phyloP scores from a whole-genome alignment of 53 echinoderm and acorn worm species.

The Mesocentrotus franciscanus region DNA sequence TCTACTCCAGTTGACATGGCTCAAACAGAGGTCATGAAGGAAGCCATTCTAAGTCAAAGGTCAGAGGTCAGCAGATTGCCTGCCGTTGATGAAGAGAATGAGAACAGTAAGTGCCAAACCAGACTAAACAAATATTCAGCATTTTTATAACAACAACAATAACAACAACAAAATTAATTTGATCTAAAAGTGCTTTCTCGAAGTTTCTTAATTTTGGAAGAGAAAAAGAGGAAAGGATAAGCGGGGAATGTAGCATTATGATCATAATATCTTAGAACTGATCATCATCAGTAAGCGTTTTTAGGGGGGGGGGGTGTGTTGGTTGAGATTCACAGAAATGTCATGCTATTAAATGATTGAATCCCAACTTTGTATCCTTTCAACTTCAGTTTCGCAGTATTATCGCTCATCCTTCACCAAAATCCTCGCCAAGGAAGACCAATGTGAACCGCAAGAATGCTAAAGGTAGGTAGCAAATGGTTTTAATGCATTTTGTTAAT shows the following conservation, averaged over 20 bases:
- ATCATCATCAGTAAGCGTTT: too few species aligned
- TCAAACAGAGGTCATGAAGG: constrained; percentile 68
- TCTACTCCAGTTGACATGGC: constrained; percentile 74
- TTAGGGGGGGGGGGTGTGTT: too few species aligned
- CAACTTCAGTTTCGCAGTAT: too few species aligned
- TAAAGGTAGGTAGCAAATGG: background rate
- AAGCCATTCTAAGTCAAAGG: constrained; percentile 53
- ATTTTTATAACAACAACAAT: background rate
- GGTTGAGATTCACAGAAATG: too few species aligned
- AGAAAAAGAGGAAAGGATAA: too few species aligned
- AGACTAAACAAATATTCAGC: background rate
- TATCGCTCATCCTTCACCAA: background rate
- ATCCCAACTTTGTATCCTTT: too few species aligned
- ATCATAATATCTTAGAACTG: too few species aligned
- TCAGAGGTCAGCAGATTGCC: constrained; percentile 17
- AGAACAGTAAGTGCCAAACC: background rate
- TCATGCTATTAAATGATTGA: too few species aligned
- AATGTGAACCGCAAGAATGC: constrained; percentile 1
- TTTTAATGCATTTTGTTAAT: background rate
- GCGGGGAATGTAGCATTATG: too few species aligned
- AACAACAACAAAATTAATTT: background rate
- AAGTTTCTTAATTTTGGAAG: too few species aligned
- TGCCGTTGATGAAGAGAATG: constrained; percentile 25
- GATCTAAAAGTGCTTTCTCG: too few species aligned
- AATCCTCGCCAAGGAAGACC: background rate